phyloP scores from a whole-genome alignment of 1,140 invertebrate genomes.

The Papilio machaon region DNA sequence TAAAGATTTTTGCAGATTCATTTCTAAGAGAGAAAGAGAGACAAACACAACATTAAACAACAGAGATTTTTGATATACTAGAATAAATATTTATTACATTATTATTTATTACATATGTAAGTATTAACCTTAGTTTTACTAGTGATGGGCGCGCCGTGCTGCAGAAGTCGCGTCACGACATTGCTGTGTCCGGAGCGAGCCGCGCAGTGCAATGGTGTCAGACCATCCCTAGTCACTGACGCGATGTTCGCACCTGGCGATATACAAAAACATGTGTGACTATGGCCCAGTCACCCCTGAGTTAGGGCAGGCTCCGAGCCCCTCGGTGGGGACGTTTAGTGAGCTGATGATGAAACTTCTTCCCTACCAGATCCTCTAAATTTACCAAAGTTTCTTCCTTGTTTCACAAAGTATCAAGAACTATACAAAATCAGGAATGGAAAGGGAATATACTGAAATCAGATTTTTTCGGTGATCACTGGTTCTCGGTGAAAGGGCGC shows the following conservation, averaged over 20 bases:
- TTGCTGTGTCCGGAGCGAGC: conserved; percentile 97
- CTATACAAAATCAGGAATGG: too few relatives aligned
- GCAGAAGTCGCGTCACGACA: conserved; percentile 95
- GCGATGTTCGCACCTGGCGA: conserved; percentile 95
- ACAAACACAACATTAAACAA: neutral
- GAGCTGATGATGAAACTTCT: too few relatives aligned
- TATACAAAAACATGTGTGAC: conserved; percentile 5
- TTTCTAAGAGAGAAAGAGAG: too few relatives aligned
- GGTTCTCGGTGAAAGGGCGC: too few relatives aligned
- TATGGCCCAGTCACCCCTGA: too few relatives aligned
- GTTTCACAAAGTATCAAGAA: too few relatives aligned
- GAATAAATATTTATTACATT: neutral
- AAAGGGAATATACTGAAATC: neutral
- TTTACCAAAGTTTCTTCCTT: too few relatives aligned
- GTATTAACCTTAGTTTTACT: conserved; percentile 97
- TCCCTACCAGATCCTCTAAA: too few relatives aligned
- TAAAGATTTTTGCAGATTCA: too few relatives aligned
- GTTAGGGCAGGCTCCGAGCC: too few relatives aligned
- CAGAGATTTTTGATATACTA: neutral
- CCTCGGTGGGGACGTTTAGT: too few relatives aligned
- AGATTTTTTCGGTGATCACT: too few relatives aligned
- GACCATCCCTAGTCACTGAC: conserved; percentile 95
- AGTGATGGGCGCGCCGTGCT: conserved; percentile 95
- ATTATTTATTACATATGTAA: neutral
- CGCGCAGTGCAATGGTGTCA: conserved; percentile 96